phyloP scores from a whole-genome alignment of 2,888 invertebrate species.

The Drosophila testacea region DNA sequence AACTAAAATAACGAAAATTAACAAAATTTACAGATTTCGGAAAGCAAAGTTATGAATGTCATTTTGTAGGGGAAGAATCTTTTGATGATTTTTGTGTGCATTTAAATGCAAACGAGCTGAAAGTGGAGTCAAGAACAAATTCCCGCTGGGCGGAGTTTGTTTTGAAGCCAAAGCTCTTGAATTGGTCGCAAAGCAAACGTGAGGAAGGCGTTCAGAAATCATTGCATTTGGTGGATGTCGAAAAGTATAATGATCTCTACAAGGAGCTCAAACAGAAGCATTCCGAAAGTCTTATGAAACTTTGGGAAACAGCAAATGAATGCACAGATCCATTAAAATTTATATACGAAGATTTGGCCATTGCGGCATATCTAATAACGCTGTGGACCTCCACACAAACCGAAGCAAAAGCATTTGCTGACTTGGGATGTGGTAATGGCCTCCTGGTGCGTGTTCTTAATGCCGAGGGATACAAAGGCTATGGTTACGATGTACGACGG shows the following conservation, averaged over 20 bases:
- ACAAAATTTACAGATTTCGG: constrained; percentile 66
- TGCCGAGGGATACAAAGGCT: constrained; percentile 92
- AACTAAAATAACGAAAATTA: neutral
- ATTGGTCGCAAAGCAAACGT: constrained; percentile 67
- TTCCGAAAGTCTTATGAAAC: constrained; percentile 90
- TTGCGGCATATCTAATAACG: constrained; percentile 93
- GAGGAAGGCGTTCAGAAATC: constrained; percentile 84
- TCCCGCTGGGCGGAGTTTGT: constrained; percentile 78
- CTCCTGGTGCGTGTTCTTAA: constrained; percentile 94
- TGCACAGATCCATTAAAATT: constrained; percentile 97
- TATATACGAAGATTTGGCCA: constrained; percentile 98
- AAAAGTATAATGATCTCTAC: constrained; percentile 90
- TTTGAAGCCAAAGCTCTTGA: constrained; percentile 86
- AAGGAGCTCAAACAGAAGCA: constrained; percentile 91
- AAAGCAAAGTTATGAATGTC: constrained; percentile 66
- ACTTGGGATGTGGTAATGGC: constrained; percentile 99
- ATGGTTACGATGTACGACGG: constrained; percentile 93
- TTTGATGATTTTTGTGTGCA: constrained; percentile 72
- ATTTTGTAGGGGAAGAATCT: constrained; percentile 46
- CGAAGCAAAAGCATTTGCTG: constrained; percentile 90
- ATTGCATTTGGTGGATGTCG: constrained; percentile 88
- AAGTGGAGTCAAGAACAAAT: constrained; percentile 21
- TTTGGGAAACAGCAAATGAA: constrained; percentile 96
- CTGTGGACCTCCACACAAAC: constrained; percentile 89
- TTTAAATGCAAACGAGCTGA: constrained; percentile 45